Evolutionary conservation across 1,140 invertebrate species (phyloP).

Genomic region (Lucilia sericata): DNA sequence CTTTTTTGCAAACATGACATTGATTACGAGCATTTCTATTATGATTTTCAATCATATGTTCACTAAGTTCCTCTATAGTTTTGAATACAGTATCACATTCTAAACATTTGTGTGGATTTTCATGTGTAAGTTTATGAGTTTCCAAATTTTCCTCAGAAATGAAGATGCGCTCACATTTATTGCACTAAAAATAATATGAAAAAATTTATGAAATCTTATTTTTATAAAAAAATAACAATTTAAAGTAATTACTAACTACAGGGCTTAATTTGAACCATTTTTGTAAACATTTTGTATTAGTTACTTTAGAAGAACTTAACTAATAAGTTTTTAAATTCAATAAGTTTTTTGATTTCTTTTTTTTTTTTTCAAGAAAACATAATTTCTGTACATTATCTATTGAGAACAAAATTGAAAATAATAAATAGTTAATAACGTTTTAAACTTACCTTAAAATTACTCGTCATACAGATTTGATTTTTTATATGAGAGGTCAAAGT

Average conservation of each 20-base stretch:
- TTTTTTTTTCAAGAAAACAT: too few relatives aligned
- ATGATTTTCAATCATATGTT: slow-evolving; percentile 69
- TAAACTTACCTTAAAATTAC: slow-evolving; percentile 51
- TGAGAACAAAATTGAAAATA: too few relatives aligned
- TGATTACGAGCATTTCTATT: slow-evolving; percentile 71
- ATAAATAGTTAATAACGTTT: too few relatives aligned
- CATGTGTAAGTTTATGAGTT: slow-evolving; percentile 62
- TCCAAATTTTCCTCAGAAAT: slow-evolving; percentile 68
- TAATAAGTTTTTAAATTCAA: too few relatives aligned
- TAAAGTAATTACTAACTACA: too few relatives aligned
- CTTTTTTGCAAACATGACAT: slow-evolving; percentile 73
- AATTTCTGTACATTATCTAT: too few relatives aligned
- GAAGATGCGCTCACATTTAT: slow-evolving; percentile 68
- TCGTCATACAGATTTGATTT: slow-evolving; percentile 56
- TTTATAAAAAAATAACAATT: too few relatives aligned
- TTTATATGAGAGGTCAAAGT: slow-evolving; percentile 54
- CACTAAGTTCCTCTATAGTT: slow-evolving; percentile 65
- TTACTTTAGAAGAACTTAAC: too few relatives aligned
- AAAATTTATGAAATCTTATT: too few relatives aligned
- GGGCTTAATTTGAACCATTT: too few relatives aligned
- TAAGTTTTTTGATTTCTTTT: too few relatives aligned
- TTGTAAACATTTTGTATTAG: too few relatives aligned
- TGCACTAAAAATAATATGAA: slow-evolving; percentile 49
- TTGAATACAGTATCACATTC: slow-evolving; percentile 64
- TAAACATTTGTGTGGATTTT: slow-evolving; percentile 54